Evolutionary conservation across 1,140 invertebrate species (phyloP), one percentile per base, ranked within the genome.

Genomic region (Phortica variegata): DNA sequence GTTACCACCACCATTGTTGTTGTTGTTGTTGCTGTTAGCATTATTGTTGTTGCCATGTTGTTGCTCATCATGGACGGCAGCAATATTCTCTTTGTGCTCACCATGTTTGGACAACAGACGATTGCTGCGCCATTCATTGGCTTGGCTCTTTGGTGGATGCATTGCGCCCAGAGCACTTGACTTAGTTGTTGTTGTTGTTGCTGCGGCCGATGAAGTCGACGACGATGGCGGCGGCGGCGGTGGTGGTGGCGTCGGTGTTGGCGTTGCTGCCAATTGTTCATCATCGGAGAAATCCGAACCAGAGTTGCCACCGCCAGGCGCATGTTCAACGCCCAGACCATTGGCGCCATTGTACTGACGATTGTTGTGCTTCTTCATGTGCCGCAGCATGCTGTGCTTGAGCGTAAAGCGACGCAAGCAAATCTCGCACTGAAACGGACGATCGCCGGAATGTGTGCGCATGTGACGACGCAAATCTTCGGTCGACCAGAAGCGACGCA

Each of bases 371-470:
- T 93, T 95, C 76, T 93, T 93, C 36, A 91, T 81, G 71, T 95
- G 92, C 2, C 92, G 82, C 42, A 95, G 82, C 91, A 95, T 94
- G 71, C 89, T 92, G 78, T 95, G 91, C 61, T 95, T 94, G n/a
- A 95, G 78, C 0, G 91, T 95, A 78, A 95, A 95, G 43, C 88
- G 82, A 3, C 90, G 78, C 9, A 84, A 77, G 65, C 92, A 95
- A 9, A 91, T 84, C 60, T 90, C 87, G 56, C 90, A 92, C 32
- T 87, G 71, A 43, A 74, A 75, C 0, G 82, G 82, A 1, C 89
- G 76, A 65, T 92, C 91, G 0, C 89, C 90, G 0, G 89, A 91
- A 63, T 93, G 90, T 0, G 89, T 91, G 31, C 91, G 78, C 90
- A 96, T 94, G 76, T 97, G 94, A 7, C 92, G 84, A 0, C 92